Conservation (phyloP, 2,113 vertebrate species). For the Pterocles orientalis region DNA sequence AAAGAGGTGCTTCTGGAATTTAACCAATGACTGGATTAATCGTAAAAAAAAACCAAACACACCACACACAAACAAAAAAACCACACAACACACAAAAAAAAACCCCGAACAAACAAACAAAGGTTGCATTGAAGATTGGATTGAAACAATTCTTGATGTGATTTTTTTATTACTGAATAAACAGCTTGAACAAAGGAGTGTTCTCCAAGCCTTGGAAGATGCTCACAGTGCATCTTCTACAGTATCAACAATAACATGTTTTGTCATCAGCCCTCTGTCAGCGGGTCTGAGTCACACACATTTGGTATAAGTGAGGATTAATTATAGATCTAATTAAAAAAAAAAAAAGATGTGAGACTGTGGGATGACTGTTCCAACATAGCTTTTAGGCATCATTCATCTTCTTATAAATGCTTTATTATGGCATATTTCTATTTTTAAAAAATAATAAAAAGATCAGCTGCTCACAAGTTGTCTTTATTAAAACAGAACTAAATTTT, state of each 20-base stretch:
- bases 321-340: conserved; percentile 41
- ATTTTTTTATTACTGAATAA: conserved; percentile 27
- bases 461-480: conserved; percentile 9
- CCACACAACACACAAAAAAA: too few species aligned
- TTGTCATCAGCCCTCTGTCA: conserved; percentile 60
- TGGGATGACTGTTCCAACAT: conserved; percentile 34
- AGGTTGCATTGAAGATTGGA: not conserved
- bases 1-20: conserved; percentile 8
- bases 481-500: conserved; percentile 24
- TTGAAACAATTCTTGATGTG: not conserved
- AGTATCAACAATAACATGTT: conserved; percentile 44
- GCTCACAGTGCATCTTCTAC: conserved; percentile 19
- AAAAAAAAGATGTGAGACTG: conserved; percentile 3
- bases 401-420: conserved; percentile 33
- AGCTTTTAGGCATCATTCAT: conserved; percentile 58
- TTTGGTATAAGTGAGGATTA: conserved; percentile 49
- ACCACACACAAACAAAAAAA: too few species aligned
- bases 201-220: conserved; percentile 27
- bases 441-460: conserved; percentile 11
- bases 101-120: not conserved
- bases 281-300: conserved; percentile 52
- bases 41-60: not conserved
- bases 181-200: not conserved
- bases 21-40: not conserved
- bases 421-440: not conserved